A percentile compares a stretch with the other conserved stretches of the same genome.
Conservation (phyloP, 2,113 vertebrate species). For the Symphodus melops region DNA sequence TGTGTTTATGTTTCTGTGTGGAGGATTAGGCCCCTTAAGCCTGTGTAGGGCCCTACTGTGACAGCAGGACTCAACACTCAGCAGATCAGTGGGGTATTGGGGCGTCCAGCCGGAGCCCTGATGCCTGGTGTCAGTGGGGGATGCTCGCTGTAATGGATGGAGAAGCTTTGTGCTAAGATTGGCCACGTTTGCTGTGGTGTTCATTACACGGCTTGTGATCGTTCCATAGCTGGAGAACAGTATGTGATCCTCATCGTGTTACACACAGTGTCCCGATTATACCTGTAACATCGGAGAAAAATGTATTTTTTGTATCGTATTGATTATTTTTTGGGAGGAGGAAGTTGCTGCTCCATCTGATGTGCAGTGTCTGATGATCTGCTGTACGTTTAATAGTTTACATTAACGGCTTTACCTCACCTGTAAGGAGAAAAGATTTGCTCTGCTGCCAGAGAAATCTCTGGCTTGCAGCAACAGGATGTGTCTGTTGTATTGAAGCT, state of each 20-base stretch:
- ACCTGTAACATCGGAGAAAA: conserved; percentile 32
- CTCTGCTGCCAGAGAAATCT: conserved; percentile 8
- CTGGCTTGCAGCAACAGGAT: conserved; percentile 26
- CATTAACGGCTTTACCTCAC: conserved; percentile 17
- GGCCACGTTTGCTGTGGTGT: conserved; percentile 66
- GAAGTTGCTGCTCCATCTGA: conserved; percentile 17
- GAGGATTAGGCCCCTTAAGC: conserved; percentile 27
- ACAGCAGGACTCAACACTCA: conserved; percentile 40
- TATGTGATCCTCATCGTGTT: conserved; percentile 59
- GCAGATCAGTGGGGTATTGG: conserved; percentile 33
- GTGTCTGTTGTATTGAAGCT: conserved; percentile 32
- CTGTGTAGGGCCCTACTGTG: conserved; percentile 17
- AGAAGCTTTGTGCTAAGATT: conserved; percentile 54
- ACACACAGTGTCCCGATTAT: conserved; percentile 21
- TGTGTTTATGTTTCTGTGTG: conserved; percentile 8
- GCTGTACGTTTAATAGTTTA: conserved; percentile 12
- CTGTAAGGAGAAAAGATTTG: conserved; percentile 16
- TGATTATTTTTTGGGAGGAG: conserved; percentile 6
- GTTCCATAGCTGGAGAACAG: conserved; percentile 51
- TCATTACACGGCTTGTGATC: conserved; percentile 65
- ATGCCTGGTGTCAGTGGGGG: conserved; percentile 33
- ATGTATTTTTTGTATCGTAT: conserved; percentile 9
- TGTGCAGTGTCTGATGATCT: neutral
- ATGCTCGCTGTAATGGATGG: conserved; percentile 58
- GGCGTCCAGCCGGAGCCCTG: conserved; percentile 42